Evolutionary conservation across 1,140 invertebrate species (phyloP).

Genomic region (Ceratosolen solmsi): DNA sequence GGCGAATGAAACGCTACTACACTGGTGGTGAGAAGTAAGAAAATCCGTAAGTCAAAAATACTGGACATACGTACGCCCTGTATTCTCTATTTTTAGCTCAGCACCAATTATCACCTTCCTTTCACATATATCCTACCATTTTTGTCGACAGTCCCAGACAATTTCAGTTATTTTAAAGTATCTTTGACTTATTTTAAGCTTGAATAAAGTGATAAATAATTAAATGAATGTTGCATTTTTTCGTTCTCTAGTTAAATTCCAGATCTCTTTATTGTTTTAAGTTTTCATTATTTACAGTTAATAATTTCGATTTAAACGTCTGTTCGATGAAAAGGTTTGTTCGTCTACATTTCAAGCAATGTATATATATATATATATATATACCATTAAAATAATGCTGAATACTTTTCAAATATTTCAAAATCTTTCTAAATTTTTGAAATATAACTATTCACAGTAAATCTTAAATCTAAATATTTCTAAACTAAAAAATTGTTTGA

Average conservation of each 20-base stretch:
- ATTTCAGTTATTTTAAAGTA: background rate
- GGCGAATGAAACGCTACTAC: background rate
- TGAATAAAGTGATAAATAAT: background rate
- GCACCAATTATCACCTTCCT: slow-evolving; percentile 16
- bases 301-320: too few species aligned
- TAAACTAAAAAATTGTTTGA: slow-evolving; percentile 15
- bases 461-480: too few species aligned
- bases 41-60: slow-evolving; percentile 33
- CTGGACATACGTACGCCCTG: slow-evolving; percentile 17
- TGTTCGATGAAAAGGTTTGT: too few species aligned
- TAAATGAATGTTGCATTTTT: background rate
- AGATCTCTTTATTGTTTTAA: background rate
- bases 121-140: background rate
- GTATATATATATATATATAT: too few species aligned
- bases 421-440: too few species aligned
- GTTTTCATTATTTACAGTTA: too few species aligned
- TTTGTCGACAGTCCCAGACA: slow-evolving; percentile 7
- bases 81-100: slow-evolving; percentile 33
- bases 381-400: too few species aligned
- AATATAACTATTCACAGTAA: too few species aligned
- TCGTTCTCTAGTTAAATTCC: slow-evolving; percentile 24
- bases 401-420: too few species aligned
- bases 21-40: background rate
- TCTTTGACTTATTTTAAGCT: slow-evolving; percentile 14
- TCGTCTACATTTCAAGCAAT: too few species aligned